These are phyloP conservation scores for Stenichneumon culpator DNA, from an alignment of 2,888 invertebrate species.

Conservation along the genomic window DNA sequence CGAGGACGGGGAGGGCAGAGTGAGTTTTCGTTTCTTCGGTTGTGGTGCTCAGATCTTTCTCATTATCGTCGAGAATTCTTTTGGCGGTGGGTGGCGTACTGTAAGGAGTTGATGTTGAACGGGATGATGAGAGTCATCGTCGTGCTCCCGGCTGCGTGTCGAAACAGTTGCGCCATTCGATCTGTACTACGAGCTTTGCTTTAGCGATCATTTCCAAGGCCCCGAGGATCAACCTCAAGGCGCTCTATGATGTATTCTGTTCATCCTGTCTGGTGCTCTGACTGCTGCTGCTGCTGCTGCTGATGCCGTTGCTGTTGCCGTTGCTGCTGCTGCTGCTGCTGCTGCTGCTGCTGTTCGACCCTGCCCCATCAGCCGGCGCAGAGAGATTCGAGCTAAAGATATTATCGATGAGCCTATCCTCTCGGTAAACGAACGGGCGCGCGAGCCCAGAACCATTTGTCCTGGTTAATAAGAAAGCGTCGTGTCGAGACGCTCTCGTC, in stretches of 20 bases:
- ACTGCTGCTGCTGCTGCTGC: constrained; percentile 25
- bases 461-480: constrained; percentile 68
- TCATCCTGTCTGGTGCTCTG: constrained; percentile 28
- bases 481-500: constrained; percentile 49
- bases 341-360: constrained; percentile 59
- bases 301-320: constrained; percentile 47
- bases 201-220: constrained; percentile 61
- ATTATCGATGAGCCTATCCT: constrained; percentile 65
- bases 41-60: constrained; percentile 17
- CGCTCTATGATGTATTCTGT: constrained; percentile 35
- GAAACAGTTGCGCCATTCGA: constrained; percentile 58
- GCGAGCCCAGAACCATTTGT: constrained; percentile 61
- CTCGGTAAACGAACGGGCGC: constrained; percentile 48
- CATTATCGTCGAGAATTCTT: constrained; percentile 38
- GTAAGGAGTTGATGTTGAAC: constrained; percentile 28
- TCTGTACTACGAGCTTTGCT: constrained; percentile 47
- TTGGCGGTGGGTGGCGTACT: constrained; percentile 61
- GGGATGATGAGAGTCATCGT: constrained; percentile 64
- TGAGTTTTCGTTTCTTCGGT: constrained; percentile 12
- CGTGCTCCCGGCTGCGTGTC: constrained; percentile 56
- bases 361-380: constrained; percentile 48
- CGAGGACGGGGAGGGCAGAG: not conserved
- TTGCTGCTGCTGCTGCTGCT: constrained; percentile 51
- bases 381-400: constrained; percentile 56
- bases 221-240: constrained; percentile 51